Percentiles rank a stretch among this genome's conserved stretches.
These are phyloP conservation scores for Achatina immaculata DNA, from an alignment of 1,140 invertebrate genomes.

Conservation along the genomic window DNA sequence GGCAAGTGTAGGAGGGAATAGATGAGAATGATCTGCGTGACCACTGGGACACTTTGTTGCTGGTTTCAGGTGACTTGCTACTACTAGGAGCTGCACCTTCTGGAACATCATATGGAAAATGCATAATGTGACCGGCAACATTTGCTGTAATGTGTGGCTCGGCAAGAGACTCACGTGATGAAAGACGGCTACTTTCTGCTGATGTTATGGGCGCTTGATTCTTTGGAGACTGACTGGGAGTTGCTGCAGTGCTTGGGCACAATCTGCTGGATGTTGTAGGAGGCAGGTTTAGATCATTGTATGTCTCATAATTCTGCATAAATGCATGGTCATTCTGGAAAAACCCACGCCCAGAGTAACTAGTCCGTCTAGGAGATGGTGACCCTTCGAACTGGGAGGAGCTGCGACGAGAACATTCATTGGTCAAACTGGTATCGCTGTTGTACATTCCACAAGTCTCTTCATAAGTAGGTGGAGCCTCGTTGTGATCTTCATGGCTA, in stretches of 20 bases:
- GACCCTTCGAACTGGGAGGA: slow-evolving; percentile 2
- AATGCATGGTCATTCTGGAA: background rate
- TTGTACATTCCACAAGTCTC: slow-evolving; percentile 39
- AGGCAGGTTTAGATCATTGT: background rate
- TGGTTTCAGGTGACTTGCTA: background rate
- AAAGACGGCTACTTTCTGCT: background rate
- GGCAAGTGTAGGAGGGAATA: slow-evolving; percentile 37
- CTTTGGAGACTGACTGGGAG: background rate
- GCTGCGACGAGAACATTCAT: background rate
- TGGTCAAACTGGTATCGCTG: slow-evolving; percentile 24
- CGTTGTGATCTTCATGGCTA: slow-evolving; percentile 42
- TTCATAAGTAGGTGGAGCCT: slow-evolving; percentile 50
- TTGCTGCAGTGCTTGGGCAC: slow-evolving; percentile 8
- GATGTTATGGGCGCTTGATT: background rate
- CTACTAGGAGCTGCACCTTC: background rate
- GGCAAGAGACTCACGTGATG: background rate
- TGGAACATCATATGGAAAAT: background rate
- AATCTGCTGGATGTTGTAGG: background rate
- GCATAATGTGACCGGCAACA: background rate
- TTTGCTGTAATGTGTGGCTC: no score
- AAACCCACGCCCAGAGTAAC: background rate
- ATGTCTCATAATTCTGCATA: background rate
- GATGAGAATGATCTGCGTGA: slow-evolving; percentile 37
- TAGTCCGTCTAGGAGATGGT: background rate
- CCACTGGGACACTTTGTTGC: background rate